Conservation (phyloP, 2,113 vertebrate genomes). For the Rhizomys pruinosus region DNA sequence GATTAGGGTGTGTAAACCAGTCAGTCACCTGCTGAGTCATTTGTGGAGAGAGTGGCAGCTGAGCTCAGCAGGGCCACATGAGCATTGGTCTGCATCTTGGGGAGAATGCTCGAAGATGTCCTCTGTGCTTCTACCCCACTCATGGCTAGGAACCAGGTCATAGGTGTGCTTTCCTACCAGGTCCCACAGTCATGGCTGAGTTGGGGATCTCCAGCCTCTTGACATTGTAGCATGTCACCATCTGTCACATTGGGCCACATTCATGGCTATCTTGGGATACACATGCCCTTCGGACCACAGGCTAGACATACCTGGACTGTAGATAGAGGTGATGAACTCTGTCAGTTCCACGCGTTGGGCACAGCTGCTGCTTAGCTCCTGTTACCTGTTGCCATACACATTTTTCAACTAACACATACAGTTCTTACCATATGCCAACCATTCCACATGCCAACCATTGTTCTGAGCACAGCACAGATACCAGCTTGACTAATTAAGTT, state of each 20-base stretch:
- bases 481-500: neutral
- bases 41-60: too few species aligned
- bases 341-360: neutral
- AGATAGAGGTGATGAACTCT: neutral
- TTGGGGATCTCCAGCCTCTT: neutral
- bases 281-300: neutral
- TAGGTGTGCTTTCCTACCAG: fast-evolving
- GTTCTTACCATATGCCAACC: neutral
- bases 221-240: neutral
- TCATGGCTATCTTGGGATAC: neutral
- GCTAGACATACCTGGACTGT: neutral
- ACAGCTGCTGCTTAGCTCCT: neutral
- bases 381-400: neutral
- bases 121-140: neutral
- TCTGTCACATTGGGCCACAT: neutral
- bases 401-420: neutral
- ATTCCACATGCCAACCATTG: neutral
- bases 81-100: neutral
- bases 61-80: neutral
- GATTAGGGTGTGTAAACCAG: neutral
- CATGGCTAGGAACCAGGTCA: neutral
- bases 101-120: neutral
- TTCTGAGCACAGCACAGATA: neutral
- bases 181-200: neutral
- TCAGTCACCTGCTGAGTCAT: neutral